Percentiles rank a stretch among this genome's conserved stretches.
Evolutionary conservation across 2,797 vertebrate species (phyloP).

Genomic region (Malacoraja senta): DNA sequence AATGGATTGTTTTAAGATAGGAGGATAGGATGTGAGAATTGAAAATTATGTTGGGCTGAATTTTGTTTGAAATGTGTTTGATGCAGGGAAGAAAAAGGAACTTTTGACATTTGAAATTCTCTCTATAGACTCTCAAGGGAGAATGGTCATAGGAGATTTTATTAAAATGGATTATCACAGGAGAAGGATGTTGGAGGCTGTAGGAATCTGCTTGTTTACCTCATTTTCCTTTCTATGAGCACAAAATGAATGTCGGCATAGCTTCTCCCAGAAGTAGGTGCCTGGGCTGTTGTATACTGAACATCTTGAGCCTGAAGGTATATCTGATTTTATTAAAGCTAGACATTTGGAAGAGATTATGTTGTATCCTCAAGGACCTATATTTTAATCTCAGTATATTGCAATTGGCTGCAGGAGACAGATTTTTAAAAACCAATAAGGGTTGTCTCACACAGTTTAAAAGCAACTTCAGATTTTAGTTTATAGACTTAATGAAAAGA

Average conservation of each 20-base stretch:
- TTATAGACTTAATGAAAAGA: neutral
- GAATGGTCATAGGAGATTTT: neutral
- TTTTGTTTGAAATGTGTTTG: neutral
- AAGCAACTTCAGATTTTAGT: neutral
- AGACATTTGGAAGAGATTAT: neutral
- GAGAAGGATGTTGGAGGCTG: neutral
- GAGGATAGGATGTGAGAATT: neutral
- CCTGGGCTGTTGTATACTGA: neutral
- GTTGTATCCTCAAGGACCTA: too few species aligned
- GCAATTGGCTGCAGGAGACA: neutral
- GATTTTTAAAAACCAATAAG: neutral
- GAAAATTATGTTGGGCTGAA: neutral
- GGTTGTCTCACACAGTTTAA: neutral
- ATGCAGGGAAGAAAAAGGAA: neutral
- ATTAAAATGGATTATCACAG: neutral
- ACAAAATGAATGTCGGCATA: neutral
- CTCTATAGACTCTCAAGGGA: neutral
- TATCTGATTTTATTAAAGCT: neutral
- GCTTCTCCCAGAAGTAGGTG: neutral
- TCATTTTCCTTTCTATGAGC: neutral
- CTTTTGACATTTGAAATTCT: neutral
- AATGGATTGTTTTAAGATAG: neutral
- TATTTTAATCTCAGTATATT: neutral
- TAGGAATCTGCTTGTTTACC: neutral
- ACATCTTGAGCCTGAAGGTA: neutral